Percentiles rank a stretch among this genome's conserved stretches.
These are phyloP conservation scores for Cheilosia grossa DNA, from an alignment of 2,888 invertebrate genomes.

Conservation along the genomic window DNA sequence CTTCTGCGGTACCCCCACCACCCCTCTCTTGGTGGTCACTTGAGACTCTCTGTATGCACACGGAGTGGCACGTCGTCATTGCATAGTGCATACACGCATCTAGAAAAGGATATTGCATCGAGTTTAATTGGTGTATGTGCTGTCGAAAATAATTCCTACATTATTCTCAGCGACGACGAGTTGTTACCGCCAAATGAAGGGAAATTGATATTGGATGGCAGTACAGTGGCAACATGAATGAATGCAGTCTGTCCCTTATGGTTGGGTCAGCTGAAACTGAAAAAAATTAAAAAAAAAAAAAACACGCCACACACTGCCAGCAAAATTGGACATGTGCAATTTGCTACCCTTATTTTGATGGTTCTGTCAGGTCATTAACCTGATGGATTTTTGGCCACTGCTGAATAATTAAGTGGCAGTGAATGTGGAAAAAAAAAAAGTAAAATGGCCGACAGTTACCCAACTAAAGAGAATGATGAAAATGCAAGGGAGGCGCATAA, in stretches of 20 bases:
- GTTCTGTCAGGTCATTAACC: slow-evolving; percentile 56
- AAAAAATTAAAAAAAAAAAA: too few relatives aligned
- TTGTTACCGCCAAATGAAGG: slow-evolving; percentile 26
- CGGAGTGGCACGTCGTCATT: slow-evolving; percentile 43
- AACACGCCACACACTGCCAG: not conserved
- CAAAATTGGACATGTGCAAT: slow-evolving; percentile 56
- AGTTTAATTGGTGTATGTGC: slow-evolving; percentile 46
- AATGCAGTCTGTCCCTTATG: slow-evolving; percentile 19
- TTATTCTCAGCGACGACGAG: not conserved
- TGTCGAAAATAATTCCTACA: slow-evolving; percentile 23
- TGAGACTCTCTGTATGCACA: slow-evolving; percentile 58
- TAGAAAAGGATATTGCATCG: slow-evolving; percentile 48
- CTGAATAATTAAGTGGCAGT: slow-evolving; percentile 55
- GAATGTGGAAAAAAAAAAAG: not conserved
- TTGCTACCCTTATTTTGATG: slow-evolving; percentile 61
- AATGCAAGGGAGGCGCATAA: not conserved
- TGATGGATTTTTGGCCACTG: slow-evolving; percentile 55
- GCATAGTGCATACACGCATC: slow-evolving; percentile 39
- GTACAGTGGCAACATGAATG: slow-evolving; percentile 20
- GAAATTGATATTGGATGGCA: slow-evolving; percentile 57
- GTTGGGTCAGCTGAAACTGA: slow-evolving; percentile 19
- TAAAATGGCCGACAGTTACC: slow-evolving; percentile 35
- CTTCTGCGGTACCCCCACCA: slow-evolving; percentile 21
- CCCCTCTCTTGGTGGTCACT: slow-evolving; percentile 57
- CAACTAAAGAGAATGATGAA: not conserved